Evolutionary conservation across 2,797 vertebrate species (phyloP), one percentile per base, ranked within the genome.

Genomic region (Megalops cyprinoides): DNA sequence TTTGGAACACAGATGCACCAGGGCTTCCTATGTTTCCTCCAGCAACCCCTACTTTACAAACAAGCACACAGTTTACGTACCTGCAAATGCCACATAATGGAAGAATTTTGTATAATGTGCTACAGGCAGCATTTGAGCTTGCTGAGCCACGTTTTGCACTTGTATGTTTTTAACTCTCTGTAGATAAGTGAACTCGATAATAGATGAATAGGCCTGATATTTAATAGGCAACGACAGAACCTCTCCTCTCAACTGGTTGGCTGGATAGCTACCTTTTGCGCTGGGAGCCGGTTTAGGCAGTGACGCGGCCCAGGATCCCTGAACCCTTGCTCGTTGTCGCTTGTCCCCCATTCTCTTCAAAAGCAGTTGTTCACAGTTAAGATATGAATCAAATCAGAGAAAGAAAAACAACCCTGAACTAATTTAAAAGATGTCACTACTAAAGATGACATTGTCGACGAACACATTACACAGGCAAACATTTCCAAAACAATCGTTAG

Each of bases 231-330:
- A n/a, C n/a, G n/a, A n/a, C n/a, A n/a, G 28, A 39, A 44, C 23
- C 44, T 12, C 55, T n/a, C 46, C 12, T 48, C 23, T 37, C 25
- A 25, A n/a, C 71, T 23, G 9, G 51, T 39, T 18, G 12, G 14
- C 39, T 28, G 18, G 2, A 53, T 74, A 74, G 8, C 14, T 81
- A 93, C 93, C 90, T 79, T 84, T 10, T 76, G 85, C 84, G 58
- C 25, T 56, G 49, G 58, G 46, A 7, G 84, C 75, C 62, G 84
- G 82, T 87, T 88, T 91, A 37, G 88, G 86, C 10, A 55, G 37
- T 76, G 79, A 90, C 89, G 89, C 91, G 34, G 97, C 96, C 97
- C 97, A 99, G 76, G 92, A 96, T 34, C 97, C 97, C 91, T 98
- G 97, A 82, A 98, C 96, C 60, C 97, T 93, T 48, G 93, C 92